phyloP scores from a whole-genome alignment of 2,113 vertebrate genomes.

The Platycercus adscitus region DNA sequence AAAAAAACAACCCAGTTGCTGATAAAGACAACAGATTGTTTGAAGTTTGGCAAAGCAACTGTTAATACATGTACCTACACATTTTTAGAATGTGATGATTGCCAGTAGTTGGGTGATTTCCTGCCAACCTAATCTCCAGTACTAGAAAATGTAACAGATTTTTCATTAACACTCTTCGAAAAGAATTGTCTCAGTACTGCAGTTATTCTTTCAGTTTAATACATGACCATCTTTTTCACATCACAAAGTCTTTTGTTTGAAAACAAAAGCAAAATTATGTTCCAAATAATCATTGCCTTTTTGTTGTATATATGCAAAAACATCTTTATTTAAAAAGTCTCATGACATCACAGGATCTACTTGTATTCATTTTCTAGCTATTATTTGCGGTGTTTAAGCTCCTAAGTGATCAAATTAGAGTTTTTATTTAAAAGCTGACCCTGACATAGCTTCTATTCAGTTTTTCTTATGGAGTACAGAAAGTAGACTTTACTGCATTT shows the following conservation, averaged over 20 bases:
- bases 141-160: neutral
- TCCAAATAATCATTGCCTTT: neutral
- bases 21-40: neutral
- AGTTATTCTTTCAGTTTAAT: neutral
- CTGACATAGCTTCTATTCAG: neutral
- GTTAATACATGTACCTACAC: neutral
- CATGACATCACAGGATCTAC: neutral
- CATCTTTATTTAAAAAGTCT: neutral
- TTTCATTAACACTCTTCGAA: rapidly evolving
- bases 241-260: neutral
- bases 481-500: neutral
- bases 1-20: neutral
- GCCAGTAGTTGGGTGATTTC: neutral
- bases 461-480: neutral
- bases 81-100: neutral
- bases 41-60: neutral
- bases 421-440: neutral
- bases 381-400: neutral
- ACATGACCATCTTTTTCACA: neutral
- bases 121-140: neutral
- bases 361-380: neutral
- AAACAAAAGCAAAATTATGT: neutral
- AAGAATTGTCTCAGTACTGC: neutral
- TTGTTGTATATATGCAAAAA: neutral
- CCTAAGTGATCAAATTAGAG: neutral